phyloP scores from a whole-genome alignment of 2,113 vertebrate species.

The Dissostichus mawsoni region DNA sequence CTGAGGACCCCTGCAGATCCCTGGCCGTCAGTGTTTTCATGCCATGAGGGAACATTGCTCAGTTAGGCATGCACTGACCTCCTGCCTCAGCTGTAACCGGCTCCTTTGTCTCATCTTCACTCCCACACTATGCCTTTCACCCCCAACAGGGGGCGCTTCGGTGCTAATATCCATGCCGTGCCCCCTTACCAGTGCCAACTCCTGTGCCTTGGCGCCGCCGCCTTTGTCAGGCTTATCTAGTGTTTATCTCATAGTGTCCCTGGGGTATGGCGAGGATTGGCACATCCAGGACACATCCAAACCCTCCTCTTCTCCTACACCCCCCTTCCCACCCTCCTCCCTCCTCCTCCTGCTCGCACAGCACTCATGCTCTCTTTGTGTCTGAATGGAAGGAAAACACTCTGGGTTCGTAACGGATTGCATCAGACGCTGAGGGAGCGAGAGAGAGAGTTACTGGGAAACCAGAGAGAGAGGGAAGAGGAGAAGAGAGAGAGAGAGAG shows the following conservation, averaged over 20 bases:
- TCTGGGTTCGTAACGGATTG: conserved; percentile 80
- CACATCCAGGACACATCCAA: conserved; percentile 67
- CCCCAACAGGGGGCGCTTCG: conserved; percentile 74
- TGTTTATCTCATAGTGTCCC: conserved; percentile 74
- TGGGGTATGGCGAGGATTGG: conserved; percentile 60
- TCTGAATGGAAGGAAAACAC: conserved; percentile 75
- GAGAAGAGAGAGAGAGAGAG: conserved; percentile 5
- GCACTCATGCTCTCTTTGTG: conserved; percentile 75
- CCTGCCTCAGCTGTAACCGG: conserved; percentile 62
- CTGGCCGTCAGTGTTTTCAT: conserved; percentile 50
- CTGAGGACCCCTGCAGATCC: conserved; percentile 45
- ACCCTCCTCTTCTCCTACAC: not conserved
- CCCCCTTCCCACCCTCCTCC: not conserved
- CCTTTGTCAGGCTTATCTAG: conserved; percentile 76
- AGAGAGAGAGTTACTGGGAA: conserved; percentile 41
- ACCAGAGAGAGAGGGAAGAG: conserved; percentile 34
- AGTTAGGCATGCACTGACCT: conserved; percentile 65
- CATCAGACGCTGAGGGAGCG: conserved; percentile 74
- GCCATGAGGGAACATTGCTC: conserved; percentile 60
- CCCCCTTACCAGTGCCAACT: conserved; percentile 51
- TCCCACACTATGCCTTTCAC: conserved; percentile 43
- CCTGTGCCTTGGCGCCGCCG: conserved; percentile 58
- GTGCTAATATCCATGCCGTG: conserved; percentile 32
- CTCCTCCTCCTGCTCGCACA: conserved; percentile 17
- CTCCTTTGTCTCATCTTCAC: conserved; percentile 76